phyloP scores from a whole-genome alignment of 2,797 vertebrate species.

The Sebastolobus alascanus region DNA sequence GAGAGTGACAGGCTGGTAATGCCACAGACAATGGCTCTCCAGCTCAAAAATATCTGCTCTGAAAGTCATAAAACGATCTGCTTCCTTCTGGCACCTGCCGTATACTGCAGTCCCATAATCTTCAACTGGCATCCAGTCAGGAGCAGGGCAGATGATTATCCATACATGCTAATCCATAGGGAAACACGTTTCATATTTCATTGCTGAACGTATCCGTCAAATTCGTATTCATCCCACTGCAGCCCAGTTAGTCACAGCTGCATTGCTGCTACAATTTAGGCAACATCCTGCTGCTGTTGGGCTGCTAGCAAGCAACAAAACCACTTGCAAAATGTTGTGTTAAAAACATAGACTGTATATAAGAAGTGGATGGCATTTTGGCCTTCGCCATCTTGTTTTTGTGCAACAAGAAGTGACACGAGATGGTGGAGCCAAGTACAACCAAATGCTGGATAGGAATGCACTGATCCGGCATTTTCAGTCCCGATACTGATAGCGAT shows the following conservation, averaged over 20 bases:
- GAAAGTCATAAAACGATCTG: neutral
- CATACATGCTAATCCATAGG: neutral
- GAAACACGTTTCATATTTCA: neutral
- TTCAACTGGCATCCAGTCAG: slow-evolving; percentile 4
- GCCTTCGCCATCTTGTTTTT: too few species aligned
- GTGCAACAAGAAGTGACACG: too few species aligned
- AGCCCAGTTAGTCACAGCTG: slow-evolving; percentile 5
- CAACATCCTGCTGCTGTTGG: neutral
- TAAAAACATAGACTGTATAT: neutral
- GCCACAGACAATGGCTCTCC: neutral
- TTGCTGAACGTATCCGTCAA: neutral
- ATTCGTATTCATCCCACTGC: neutral
- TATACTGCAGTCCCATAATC: neutral
- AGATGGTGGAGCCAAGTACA: too few species aligned
- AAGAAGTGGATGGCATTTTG: too few species aligned
- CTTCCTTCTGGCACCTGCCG: neutral
- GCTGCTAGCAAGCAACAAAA: neutral
- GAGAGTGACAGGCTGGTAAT: neutral
- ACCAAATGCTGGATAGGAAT: too few species aligned
- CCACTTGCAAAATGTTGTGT: neutral
- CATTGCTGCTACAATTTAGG: neutral
- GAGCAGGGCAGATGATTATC: neutral
- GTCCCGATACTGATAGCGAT: too few species aligned
- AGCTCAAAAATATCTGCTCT: slow-evolving; percentile 1
- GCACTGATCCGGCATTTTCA: too few species aligned